Evolutionary conservation across 2,113 vertebrate genomes (phyloP).

Genomic region (Periophthalmodon schlosseri): DNA sequence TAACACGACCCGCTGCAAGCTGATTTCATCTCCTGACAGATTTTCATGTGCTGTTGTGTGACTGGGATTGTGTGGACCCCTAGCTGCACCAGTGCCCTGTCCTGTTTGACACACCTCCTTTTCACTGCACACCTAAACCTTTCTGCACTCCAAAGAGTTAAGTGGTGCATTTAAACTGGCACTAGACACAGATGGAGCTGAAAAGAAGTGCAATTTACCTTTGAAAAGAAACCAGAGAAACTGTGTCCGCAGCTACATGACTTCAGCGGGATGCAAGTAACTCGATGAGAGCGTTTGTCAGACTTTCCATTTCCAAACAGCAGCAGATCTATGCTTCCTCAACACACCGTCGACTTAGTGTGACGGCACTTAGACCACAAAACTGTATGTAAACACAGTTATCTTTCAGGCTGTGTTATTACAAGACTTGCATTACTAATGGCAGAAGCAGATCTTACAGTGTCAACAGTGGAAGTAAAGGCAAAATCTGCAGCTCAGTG

Average conservation of each 20-base stretch:
- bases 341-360: slow-evolving; percentile 9
- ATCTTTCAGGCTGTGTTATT: slow-evolving; percentile 29
- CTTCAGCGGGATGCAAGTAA: slow-evolving; percentile 40
- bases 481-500: slow-evolving; percentile 33
- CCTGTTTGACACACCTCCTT: slow-evolving; percentile 18
- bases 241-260: slow-evolving; percentile 36
- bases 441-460: slow-evolving; percentile 13
- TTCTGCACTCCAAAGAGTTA: slow-evolving; percentile 15
- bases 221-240: slow-evolving; percentile 43
- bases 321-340: slow-evolving; percentile 11
- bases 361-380: slow-evolving; percentile 36
- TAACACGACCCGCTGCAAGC: slow-evolving; percentile 32
- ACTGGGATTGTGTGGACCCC: slow-evolving; percentile 37
- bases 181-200: slow-evolving; percentile 2
- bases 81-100: slow-evolving; percentile 46
- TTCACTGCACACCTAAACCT: slow-evolving; percentile 17
- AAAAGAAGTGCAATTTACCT: slow-evolving; percentile 24
- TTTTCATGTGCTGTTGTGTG: slow-evolving; percentile 39
- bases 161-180: slow-evolving; percentile 33
- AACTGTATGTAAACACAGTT: slow-evolving; percentile 39
- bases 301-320: slow-evolving; percentile 57
- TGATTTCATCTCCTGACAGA: slow-evolving; percentile 59
- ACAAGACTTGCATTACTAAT: slow-evolving; percentile 39
- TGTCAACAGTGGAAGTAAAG: slow-evolving; percentile 13
- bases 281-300: slow-evolving; percentile 47